Evolutionary conservation across 2,797 vertebrate species (phyloP).

Genomic region (Distichodus sexfasciatus): DNA sequence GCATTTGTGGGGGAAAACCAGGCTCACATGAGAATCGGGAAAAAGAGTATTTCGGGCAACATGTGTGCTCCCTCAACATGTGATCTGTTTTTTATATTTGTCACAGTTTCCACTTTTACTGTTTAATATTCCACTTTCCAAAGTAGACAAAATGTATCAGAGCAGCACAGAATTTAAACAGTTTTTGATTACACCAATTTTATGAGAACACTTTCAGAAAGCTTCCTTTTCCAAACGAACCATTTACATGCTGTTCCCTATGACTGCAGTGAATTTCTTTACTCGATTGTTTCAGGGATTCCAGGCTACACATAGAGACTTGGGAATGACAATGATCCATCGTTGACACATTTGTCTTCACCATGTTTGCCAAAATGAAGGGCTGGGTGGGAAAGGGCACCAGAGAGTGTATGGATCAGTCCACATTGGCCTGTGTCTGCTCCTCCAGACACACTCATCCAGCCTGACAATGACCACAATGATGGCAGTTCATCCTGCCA

Average conservation of each 20-base stretch:
- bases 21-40: not conserved
- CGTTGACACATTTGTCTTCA: not conserved
- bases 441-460: constrained; percentile 43
- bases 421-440: constrained; percentile 39
- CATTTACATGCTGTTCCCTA: not conserved
- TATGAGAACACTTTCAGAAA: not conserved
- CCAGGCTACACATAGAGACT: not conserved
- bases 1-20: not conserved
- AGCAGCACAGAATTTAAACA: constrained; percentile 50
- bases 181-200: constrained; percentile 38
- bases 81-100: constrained; percentile 13
- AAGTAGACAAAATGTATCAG: constrained; percentile 1
- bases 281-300: not conserved
- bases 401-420: constrained; percentile 63
- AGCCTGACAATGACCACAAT: constrained; percentile 55
- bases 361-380: not conserved
- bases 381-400: constrained; percentile 66
- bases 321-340: constrained; percentile 12
- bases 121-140: not conserved
- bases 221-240: not conserved
- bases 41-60: too few relatives aligned
- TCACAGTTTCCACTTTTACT: not conserved
- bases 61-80: not conserved
- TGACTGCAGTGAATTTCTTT: not conserved
- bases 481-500: constrained; percentile 41